Percentiles rank a stretch among this genome's conserved stretches.
Conservation (phyloP, 1,140 invertebrate genomes). For the Aphelinus certus region DNA sequence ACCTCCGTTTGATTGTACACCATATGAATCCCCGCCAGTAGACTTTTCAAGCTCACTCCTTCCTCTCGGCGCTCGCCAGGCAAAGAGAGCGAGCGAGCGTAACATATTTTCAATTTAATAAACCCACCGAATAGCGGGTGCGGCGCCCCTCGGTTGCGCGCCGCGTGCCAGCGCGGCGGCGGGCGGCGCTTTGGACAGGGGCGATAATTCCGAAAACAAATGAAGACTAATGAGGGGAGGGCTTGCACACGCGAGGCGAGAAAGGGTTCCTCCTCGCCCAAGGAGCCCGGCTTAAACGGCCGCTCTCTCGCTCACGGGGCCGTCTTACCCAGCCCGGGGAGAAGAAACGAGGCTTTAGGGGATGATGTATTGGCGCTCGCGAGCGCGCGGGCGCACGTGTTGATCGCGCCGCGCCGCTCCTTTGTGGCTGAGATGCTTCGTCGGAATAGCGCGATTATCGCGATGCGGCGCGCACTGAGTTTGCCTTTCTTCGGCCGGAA, state of each 20-base stretch:
- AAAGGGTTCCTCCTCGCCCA: constrained; percentile 24
- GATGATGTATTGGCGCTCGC: constrained; percentile 61
- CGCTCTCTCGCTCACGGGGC: not conserved
- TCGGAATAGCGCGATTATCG: too few relatives aligned
- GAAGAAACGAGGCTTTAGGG: constrained; percentile 59
- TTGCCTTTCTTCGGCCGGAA: too few relatives aligned
- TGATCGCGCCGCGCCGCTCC: constrained; percentile 41
- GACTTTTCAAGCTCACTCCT: too few relatives aligned
- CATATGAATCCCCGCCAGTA: too few relatives aligned
- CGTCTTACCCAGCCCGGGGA: constrained; percentile 48
- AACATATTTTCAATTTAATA: constrained; percentile 65
- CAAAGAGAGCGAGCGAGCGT: constrained; percentile 22
- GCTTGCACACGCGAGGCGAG: not conserved
- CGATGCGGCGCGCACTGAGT: too few relatives aligned
- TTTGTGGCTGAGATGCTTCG: constrained; percentile 21
- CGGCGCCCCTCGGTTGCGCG: constrained; percentile 12
- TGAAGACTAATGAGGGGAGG: constrained; percentile 66
- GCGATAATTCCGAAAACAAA: constrained; percentile 68
- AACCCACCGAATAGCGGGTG: constrained; percentile 46
- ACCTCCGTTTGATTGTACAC: too few relatives aligned
- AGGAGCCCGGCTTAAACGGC: constrained; percentile 33
- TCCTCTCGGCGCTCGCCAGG: too few relatives aligned
- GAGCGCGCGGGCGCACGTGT: constrained; percentile 42
- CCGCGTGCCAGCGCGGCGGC: not conserved
- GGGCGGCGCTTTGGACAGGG: constrained; percentile 50